Evolutionary conservation across 2,888 invertebrate species (phyloP).

Genomic region (Agriotes lineatus): DNA sequence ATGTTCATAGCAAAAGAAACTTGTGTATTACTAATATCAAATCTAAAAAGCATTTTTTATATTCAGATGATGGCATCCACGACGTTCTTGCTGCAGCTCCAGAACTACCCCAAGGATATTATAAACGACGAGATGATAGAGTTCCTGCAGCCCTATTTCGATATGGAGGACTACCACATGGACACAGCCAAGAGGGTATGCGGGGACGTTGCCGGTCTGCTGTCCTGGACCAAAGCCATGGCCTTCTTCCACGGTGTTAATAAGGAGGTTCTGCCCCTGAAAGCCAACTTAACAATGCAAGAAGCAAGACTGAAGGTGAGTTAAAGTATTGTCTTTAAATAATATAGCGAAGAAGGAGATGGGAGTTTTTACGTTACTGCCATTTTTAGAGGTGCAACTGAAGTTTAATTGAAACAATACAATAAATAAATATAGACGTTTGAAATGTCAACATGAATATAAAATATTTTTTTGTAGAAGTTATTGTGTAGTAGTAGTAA

Average conservation of each 20-base stretch:
- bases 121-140: conserved; percentile 99
- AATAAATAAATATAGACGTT: too few species aligned
- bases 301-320: conserved; percentile 85
- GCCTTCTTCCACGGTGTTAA: conserved; percentile 96
- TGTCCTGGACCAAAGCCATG: conserved; percentile 98
- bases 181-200: conserved; percentile 96
- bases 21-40: too few species aligned
- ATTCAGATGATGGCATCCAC: conserved; percentile 97
- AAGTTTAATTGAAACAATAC: too few species aligned
- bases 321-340: too few species aligned
- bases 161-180: conserved; percentile 97
- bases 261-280: conserved; percentile 94
- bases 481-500: too few species aligned
- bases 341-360: too few species aligned
- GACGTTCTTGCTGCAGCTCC: conserved; percentile 89
- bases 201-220: conserved; percentile 94
- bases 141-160: conserved; percentile 89
- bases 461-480: conserved; percentile 11
- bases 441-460: neutral
- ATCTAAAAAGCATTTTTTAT: too few species aligned
- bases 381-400: too few species aligned
- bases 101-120: conserved; percentile 96
- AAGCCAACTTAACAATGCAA: conserved; percentile 91
- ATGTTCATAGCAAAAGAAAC: too few species aligned
- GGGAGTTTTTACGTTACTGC: too few species aligned